Percentiles rank a stretch among this genome's conserved stretches.
These are phyloP conservation scores for Parauchenoglanis ngamensis DNA, from an alignment of 2,797 vertebrate genomes.

Conservation along the genomic window DNA sequence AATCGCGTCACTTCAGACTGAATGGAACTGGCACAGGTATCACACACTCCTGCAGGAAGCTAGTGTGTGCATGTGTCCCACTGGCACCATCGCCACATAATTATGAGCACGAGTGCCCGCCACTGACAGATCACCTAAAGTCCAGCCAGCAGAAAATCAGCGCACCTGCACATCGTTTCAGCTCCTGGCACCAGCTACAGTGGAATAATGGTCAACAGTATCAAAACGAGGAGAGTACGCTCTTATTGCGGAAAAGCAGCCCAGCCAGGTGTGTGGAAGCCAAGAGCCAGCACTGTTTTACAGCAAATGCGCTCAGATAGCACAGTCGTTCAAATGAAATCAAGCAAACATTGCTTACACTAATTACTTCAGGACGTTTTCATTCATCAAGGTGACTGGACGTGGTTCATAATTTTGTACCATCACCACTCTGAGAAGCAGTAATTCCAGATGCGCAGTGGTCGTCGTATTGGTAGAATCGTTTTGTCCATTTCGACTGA, in stretches of 20 bases:
- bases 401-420: neutral
- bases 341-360: neutral
- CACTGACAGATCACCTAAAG: constrained; percentile 81
- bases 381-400: neutral
- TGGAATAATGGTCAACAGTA: constrained; percentile 66
- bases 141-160: constrained; percentile 67
- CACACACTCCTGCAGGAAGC: constrained; percentile 33
- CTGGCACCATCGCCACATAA: constrained; percentile 75
- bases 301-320: neutral
- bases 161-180: constrained; percentile 67
- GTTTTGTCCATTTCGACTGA: neutral
- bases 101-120: constrained; percentile 79
- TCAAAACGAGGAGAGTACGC: constrained; percentile 41
- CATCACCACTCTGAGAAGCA: neutral
- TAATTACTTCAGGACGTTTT: neutral
- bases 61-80: constrained; percentile 60
- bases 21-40: neutral
- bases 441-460: neutral
- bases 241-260: constrained; percentile 38
- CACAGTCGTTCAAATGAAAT: neutral
- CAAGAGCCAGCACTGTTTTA: neutral
- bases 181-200: constrained; percentile 63
- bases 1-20: neutral
- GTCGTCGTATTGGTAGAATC: neutral
- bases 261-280: constrained; percentile 39